phyloP scores from a whole-genome alignment of 2,888 invertebrate genomes.

The Beris morrisii region DNA sequence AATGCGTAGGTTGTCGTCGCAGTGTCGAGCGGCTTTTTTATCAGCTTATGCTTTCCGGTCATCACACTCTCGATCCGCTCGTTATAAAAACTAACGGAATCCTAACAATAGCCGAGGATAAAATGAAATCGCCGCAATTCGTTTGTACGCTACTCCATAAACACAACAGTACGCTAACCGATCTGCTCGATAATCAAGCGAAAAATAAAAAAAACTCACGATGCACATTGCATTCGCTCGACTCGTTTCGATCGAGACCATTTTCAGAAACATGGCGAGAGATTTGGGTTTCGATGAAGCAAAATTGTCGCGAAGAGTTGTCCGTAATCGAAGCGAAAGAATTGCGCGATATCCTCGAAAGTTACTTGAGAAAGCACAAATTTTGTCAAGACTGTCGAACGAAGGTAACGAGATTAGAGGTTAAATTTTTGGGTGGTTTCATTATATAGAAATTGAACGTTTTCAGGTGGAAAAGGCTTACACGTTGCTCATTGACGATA shows the following conservation, averaged over 20 bases:
- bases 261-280: constrained; percentile 76
- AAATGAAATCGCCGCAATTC: constrained; percentile 76
- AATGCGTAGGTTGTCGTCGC: constrained; percentile 91
- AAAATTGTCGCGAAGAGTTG: constrained; percentile 79
- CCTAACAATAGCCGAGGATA: constrained; percentile 78
- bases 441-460: constrained; percentile 1
- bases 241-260: constrained; percentile 78
- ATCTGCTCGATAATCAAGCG: constrained; percentile 77
- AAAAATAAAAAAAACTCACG: constrained; percentile 86
- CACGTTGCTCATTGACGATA: constrained; percentile 81
- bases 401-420: constrained; percentile 64
- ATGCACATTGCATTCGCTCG: constrained; percentile 86
- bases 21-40: constrained; percentile 89
- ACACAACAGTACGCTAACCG: constrained; percentile 78
- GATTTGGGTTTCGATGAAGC: constrained; percentile 83
- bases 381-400: constrained; percentile 93
- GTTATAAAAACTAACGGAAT: constrained; percentile 74
- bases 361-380: constrained; percentile 88
- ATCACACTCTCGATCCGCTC: constrained; percentile 85
- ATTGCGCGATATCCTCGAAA: constrained; percentile 82
- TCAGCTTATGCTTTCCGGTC: constrained; percentile 80
- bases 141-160: constrained; percentile 83
- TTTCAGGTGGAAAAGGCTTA: constrained; percentile 73
- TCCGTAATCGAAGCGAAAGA: constrained; percentile 84
- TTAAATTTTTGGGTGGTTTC: not conserved